Conservation (phyloP, 1,140 invertebrate species). For the Ips typographus region DNA sequence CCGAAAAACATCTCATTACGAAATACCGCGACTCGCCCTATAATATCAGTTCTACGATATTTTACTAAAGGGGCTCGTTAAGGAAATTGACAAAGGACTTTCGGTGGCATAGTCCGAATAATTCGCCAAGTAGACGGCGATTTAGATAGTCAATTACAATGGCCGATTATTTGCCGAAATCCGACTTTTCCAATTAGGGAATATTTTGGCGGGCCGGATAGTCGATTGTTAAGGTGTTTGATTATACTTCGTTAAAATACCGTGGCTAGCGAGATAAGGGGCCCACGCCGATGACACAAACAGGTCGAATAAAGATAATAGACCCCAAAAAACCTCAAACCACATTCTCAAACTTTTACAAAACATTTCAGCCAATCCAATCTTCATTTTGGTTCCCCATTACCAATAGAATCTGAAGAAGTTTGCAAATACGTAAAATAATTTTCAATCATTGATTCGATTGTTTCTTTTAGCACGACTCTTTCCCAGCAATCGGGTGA, state of each 20-base stretch:
- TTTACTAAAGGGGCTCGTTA: conserved; percentile 23
- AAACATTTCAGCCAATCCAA: too few species aligned
- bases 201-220: conserved; percentile 6
- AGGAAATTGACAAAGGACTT: conserved; percentile 20
- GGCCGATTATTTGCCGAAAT: conserved; percentile 23
- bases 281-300: too few species aligned
- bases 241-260: conserved; percentile 15
- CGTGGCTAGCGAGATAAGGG: background rate
- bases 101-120: conserved; percentile 20
- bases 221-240: conserved; percentile 17
- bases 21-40: conserved; percentile 11
- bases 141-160: conserved; percentile 26
- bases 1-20: conserved; percentile 16
- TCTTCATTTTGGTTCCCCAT: too few species aligned
- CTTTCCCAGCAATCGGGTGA: conserved; percentile 2
- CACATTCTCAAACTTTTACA: too few species aligned
- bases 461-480: background rate
- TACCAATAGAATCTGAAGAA: too few species aligned
- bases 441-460: too few species aligned
- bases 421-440: too few species aligned
- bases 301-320: too few species aligned
- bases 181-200: conserved; percentile 23
- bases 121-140: conserved; percentile 20
- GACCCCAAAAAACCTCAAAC: too few species aligned
- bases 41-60: conserved; percentile 15